These are phyloP conservation scores for Gymnarchus niloticus DNA, from an alignment of 2,113 vertebrate species.

Conservation along the genomic window DNA sequence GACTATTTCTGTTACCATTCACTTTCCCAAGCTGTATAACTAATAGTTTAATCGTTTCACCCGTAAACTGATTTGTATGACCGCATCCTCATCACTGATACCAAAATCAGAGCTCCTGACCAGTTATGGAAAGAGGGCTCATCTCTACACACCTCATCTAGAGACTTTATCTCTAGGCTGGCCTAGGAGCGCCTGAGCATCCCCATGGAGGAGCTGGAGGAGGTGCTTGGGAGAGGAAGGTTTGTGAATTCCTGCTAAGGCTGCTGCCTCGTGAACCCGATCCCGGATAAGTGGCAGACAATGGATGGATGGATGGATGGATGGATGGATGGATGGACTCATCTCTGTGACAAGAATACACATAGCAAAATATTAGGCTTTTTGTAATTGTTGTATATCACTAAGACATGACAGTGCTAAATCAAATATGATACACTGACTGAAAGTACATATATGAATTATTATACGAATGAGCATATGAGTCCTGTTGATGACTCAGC, in stretches of 20 bases:
- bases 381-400: neutral
- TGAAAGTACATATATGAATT: neutral
- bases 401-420: neutral
- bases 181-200: too few relatives aligned
- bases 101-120: neutral
- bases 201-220: too few relatives aligned
- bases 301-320: too few relatives aligned
- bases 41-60: neutral
- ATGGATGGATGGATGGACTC: too few relatives aligned
- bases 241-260: too few relatives aligned
- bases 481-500: neutral
- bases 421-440: neutral
- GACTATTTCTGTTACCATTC: neutral
- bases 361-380: neutral
- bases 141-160: too few relatives aligned
- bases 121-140: neutral
- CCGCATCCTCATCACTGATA: neutral
- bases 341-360: neutral
- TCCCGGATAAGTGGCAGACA: too few relatives aligned
- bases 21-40: neutral
- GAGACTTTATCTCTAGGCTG: too few relatives aligned
- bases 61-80: neutral
- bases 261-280: too few relatives aligned
- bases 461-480: neutral
- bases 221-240: too few relatives aligned